Base-by-base conservation (phyloP, 2,888 invertebrate species). In the Vannuccia rotundouncinata region DNA sequence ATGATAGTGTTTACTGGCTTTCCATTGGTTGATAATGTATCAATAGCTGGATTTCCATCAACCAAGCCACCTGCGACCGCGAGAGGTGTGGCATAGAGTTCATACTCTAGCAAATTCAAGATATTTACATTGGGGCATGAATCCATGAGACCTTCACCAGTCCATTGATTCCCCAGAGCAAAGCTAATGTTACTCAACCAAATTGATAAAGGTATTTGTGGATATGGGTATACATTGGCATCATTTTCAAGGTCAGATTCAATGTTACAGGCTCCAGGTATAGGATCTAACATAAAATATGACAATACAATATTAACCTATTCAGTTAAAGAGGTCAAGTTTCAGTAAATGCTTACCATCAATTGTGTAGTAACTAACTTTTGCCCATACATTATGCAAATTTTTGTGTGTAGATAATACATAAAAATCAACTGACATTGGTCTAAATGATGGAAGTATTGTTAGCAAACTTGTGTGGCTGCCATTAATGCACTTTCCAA, bases 201-300 rank as follows among this genome's bases (percentile, higher is more conserved):
- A n/a, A 66, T 2, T 22, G 66, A 22, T 17, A 2, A 2, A 2
- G 2, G 5, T 17, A 27, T 13, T 5, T n/a, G 2, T 2, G 66
- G 2, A 17, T 5, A 5, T 2, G 66, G 5, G 66, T 66, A 13
- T 2, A 66, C 2, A 22, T 66, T 66, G 5, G 25, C 10, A 13
- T 66, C 66, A 27, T 5, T 66, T 22, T 66, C 66, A 22, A 66
- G 66, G 25, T 66, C 25, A 2, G 25, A 66, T 66, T 66, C 66
- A 22, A 66, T 17, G 22, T 66, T 66, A 66, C 66, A 66, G 25
- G 66, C 66, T 22, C 66, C 66, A 66, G 66, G 66, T 5, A 66
- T 66, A 17, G 66, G 66, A 66, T 66, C 66, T 66, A 22, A 66
- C n/a, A n/a, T n/a, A n/a, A n/a, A n/a, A n/a, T n/a, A n/a, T n/a